Evolutionary conservation across 1,140 invertebrate species (phyloP).

Genomic region (Propsilocerus akamusi): DNA sequence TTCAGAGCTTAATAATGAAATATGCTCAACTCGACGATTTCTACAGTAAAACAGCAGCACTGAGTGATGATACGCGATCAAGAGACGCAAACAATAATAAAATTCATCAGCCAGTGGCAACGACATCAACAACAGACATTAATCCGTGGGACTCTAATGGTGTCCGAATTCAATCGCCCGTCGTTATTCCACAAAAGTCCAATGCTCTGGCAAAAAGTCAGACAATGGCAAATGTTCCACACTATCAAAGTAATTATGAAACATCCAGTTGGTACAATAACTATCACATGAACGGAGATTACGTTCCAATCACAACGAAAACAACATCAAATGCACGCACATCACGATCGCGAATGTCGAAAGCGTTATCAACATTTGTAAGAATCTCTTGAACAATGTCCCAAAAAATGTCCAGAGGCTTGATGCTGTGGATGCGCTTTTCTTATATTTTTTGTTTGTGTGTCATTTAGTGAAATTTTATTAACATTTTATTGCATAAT

Average conservation of each 20-base stretch:
- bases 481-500: no score
- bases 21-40: slow-evolving; percentile 52
- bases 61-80: slow-evolving; percentile 11
- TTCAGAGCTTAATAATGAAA: slow-evolving; percentile 57
- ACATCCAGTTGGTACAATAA: no score
- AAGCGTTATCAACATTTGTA: slow-evolving; percentile 25
- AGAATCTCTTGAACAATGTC: slow-evolving; percentile 10
- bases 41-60: slow-evolving; percentile 27
- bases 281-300: no score
- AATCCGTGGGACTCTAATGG: background rate
- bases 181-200: background rate
- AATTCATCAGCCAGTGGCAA: background rate
- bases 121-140: slow-evolving; percentile 8
- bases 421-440: no score
- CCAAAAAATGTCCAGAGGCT: no score
- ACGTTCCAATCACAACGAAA: no score
- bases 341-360: slow-evolving; percentile 24
- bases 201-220: background rate
- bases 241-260: slow-evolving; percentile 3
- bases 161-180: background rate
- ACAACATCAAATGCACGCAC: slow-evolving; percentile 21
- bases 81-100: slow-evolving; percentile 8
- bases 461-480: no score
- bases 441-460: slow-evolving; percentile 3
- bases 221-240: background rate